These are phyloP conservation scores for Adelges cooleyi DNA, from an alignment of 1,140 invertebrate genomes.

Conservation along the genomic window DNA sequence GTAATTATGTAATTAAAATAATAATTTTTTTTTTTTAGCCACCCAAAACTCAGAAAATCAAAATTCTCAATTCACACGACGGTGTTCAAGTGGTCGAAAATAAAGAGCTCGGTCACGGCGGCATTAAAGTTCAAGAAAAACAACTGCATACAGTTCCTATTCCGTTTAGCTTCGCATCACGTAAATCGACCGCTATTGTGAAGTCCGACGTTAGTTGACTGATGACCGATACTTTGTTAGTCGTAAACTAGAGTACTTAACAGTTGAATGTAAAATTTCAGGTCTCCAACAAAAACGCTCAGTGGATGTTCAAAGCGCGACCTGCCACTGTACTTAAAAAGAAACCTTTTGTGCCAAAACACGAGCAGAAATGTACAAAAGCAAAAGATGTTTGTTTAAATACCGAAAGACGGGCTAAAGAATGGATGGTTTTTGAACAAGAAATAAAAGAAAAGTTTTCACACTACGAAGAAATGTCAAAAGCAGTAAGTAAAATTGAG, in stretches of 20 bases:
- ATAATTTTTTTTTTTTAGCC: neutral
- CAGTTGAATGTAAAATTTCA: no score
- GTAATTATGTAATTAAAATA: neutral
- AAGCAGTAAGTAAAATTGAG: neutral
- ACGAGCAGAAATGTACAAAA: slow-evolving; percentile 17
- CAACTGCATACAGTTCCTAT: slow-evolving; percentile 9
- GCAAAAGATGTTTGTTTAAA: slow-evolving; percentile 7
- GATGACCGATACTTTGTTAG: no score
- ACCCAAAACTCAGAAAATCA: neutral
- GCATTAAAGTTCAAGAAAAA: slow-evolving; percentile 5
- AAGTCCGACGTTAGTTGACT: no score
- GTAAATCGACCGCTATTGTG: neutral
- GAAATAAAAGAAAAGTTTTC: slow-evolving; percentile 20
- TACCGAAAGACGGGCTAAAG: slow-evolving; percentile 17
- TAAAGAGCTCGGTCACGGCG: slow-evolving; percentile 10
- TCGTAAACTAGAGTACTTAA: no score
- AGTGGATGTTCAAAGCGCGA: slow-evolving; percentile 11
- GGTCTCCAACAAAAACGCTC: no score
- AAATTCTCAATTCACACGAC: slow-evolving; percentile 5
- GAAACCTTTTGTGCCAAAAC: slow-evolving; percentile 22
- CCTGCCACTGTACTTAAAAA: slow-evolving; percentile 11
- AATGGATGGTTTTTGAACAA: slow-evolving; percentile 25
- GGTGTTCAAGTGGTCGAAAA: slow-evolving; percentile 22
- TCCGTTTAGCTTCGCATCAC: slow-evolving; percentile 16
- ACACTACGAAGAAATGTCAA: neutral